Base-by-base conservation (phyloP, 2,113 vertebrate genomes). In the Silurus glanis region DNA sequence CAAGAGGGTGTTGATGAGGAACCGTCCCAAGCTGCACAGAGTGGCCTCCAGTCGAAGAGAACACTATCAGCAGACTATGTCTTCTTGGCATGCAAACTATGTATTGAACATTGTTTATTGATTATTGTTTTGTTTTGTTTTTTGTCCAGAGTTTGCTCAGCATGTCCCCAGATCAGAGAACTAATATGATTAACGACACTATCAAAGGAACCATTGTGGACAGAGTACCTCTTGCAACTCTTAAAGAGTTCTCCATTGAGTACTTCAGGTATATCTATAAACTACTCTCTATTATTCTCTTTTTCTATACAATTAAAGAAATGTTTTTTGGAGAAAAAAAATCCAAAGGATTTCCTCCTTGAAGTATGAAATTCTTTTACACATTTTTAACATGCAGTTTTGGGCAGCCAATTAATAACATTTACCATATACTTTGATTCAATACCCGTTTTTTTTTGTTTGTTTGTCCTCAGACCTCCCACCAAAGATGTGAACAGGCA, bases 121-220 rank as follows among this genome's bases (percentile, higher is more conserved):
- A 28, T 4, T 58, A 62, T 86, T 17, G 55, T 62, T 37, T 37
- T 66, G 51, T 9, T 66, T 37, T 88, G 62, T 51, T 9, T 89
- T 51, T 9, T 89, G 94, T 93, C 0, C 92, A 99, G 98, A 96
- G 87, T 75, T 91, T 99, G 88, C 89, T 99, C 88, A 95, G 94
- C 87, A 94, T 99, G 94, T 95, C 97, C n/a, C 98, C 98, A 16
- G 97, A 97, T 85, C 96, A 97, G 91, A 94, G 97, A 92, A 96
- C 95, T 88, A 88, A 83, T 80, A 84, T 92, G 28, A 90, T 93
- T 13, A 83, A 93, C 69, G 86, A 87, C 69, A 91, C 80, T 16
- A 87, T 83, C 64, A 94, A 87, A 56, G 93, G 92, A 53, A 93
- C 88, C 0, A 88, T 90, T 47, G 93, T 91, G 0, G 89, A 93